Percentiles rank a stretch among this genome's conserved stretches.
Conservation (phyloP, 2,888 invertebrate genomes). For the Rhodophaea formosa region DNA sequence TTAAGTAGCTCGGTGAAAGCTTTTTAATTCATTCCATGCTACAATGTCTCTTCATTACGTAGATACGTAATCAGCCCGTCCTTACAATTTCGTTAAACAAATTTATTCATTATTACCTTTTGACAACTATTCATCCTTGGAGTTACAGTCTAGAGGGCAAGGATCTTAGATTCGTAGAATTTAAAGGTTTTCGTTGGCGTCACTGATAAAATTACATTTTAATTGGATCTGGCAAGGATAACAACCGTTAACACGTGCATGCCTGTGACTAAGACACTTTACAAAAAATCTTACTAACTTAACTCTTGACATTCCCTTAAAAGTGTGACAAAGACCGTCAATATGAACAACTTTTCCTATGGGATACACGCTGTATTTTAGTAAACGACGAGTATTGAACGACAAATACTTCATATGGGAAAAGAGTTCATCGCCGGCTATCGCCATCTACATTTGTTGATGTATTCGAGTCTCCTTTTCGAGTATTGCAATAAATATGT, state of each 20-base stretch:
- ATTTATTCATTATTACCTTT: not conserved
- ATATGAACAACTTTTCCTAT: too few species aligned
- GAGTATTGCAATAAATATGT: not conserved
- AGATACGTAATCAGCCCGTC: not conserved
- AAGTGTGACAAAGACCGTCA: too few species aligned
- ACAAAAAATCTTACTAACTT: too few species aligned
- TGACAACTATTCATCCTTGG: not conserved
- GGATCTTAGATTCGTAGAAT: not conserved
- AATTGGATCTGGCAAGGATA: not conserved
- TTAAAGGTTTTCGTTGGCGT: not conserved
- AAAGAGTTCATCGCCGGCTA: not conserved
- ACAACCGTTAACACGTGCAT: not conserved
- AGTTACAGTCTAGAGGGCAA: not conserved
- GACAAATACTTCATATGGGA: not conserved
- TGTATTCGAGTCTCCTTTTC: not conserved
- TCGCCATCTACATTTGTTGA: not conserved
- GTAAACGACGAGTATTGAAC: not conserved
- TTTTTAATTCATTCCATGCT: conserved; percentile 19
- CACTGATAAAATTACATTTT: not conserved
- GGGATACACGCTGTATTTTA: too few species aligned
- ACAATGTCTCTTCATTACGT: not conserved
- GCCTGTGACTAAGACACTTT: too few species aligned
- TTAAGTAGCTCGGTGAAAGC: conserved; percentile 33
- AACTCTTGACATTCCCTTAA: too few species aligned
- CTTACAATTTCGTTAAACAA: not conserved